phyloP scores from a whole-genome alignment of 2,888 invertebrate species.

The Choreutis nemorana region DNA sequence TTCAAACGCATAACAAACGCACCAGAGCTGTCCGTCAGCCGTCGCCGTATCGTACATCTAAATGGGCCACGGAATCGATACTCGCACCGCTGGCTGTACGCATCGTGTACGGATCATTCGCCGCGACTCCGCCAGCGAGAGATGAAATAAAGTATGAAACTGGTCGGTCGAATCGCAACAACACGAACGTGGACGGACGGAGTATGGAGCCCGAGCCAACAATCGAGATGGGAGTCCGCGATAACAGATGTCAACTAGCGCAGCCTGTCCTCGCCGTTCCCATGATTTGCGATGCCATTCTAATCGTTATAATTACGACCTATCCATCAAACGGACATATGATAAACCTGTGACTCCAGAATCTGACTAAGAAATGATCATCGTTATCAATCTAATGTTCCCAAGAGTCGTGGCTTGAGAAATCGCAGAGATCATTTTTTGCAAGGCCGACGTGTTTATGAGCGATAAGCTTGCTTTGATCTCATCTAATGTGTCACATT shows the following conservation, averaged over 20 bases:
- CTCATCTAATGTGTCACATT: constrained; percentile 39
- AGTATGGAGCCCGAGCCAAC: constrained; percentile 32
- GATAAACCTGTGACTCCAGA: constrained; percentile 36
- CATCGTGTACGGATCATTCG: constrained; percentile 43
- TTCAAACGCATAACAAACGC: constrained; percentile 34
- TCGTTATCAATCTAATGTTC: constrained; percentile 33
- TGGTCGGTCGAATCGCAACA: constrained; percentile 1
- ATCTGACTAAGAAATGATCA: constrained; percentile 32
- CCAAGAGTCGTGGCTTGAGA: constrained; percentile 39
- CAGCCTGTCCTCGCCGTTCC: constrained; percentile 52
- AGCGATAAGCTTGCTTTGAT: constrained; percentile 55
- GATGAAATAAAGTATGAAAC: constrained; percentile 50
- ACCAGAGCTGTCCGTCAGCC: constrained; percentile 44
- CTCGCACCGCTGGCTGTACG: constrained; percentile 32
- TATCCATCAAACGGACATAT: constrained; percentile 57
- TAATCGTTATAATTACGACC: constrained; percentile 60
- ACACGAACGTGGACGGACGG: background rate
- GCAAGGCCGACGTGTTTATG: constrained; percentile 52
- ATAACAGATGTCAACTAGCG: constrained; percentile 57
- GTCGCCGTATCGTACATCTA: constrained; percentile 51
- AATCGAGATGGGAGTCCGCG: constrained; percentile 53
- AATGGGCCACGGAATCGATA: constrained; percentile 53
- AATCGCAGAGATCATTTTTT: constrained; percentile 58
- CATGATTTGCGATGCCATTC: constrained; percentile 61
- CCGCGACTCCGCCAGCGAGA: constrained; percentile 34